Evolutionary conservation across 2,113 vertebrate species (phyloP).

Genomic region (Cranoglanis bouderius): DNA sequence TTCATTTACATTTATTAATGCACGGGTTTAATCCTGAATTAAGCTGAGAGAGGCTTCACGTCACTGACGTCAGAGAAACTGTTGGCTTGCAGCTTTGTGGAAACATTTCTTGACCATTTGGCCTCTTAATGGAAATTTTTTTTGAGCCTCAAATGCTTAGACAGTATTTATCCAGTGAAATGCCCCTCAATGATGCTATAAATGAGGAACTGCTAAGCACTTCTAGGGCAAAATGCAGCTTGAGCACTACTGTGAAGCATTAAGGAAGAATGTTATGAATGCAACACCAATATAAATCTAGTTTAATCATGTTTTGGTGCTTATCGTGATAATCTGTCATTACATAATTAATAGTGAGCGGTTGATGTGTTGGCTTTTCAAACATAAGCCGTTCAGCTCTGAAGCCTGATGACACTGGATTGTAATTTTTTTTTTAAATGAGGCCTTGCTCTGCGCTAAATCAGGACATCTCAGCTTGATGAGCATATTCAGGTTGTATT

Average conservation of each 20-base stretch:
- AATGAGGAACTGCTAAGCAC: background rate
- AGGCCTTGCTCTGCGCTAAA: background rate
- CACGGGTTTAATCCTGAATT: constrained; percentile 25
- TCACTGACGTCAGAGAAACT: constrained; percentile 43
- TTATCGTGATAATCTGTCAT: constrained; percentile 10
- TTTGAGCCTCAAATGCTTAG: constrained; percentile 39
- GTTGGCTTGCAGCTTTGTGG: background rate
- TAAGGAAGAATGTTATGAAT: background rate
- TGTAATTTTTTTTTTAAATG: too few species aligned
- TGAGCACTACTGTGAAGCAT: background rate
- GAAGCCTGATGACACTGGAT: background rate
- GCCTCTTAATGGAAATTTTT: constrained; percentile 44
- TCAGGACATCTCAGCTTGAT: constrained; percentile 5
- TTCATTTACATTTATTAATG: constrained; percentile 31
- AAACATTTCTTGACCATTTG: background rate
- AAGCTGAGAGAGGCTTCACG: background rate
- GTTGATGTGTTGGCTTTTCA: background rate
- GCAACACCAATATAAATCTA: background rate
- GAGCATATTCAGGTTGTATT: background rate
- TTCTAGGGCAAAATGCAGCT: background rate
- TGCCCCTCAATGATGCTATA: background rate
- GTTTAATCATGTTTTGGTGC: constrained; percentile 7
- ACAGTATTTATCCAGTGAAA: constrained; percentile 28
- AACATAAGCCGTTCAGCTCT: background rate
- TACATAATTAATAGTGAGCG: background rate